Base-by-base conservation (phyloP, 2,888 invertebrate genomes). In the Coelinius sp. region DNA sequence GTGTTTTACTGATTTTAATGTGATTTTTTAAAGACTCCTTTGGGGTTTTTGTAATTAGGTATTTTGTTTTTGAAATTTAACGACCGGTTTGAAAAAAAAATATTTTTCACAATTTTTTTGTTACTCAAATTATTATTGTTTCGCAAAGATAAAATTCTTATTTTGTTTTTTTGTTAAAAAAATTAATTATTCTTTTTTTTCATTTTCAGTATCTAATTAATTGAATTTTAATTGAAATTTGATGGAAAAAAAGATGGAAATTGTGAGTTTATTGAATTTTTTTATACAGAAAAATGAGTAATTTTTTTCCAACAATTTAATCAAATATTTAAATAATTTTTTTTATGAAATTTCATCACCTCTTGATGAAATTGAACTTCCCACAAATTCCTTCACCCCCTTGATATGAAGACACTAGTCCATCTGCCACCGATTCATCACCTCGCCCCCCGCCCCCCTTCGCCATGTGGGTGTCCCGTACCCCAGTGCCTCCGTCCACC, bases 1-100 rank as follows among this genome's bases (percentile, higher is more conserved):
- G 79, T 80, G 78, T 73, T 41, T 56, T 25, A 52, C 44, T n/a
- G 17, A 59, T 59, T 56, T 65, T 53, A 70, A 67, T 53, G 49
- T 56, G 46, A 49, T 49, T 20, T 49, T 49, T 44, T 44, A n/a
- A n/a, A n/a, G 17, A n/a, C 20, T 41, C 49, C 31, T 31, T 25
- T 38, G 41, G 24, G n/a, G 44, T 41, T 38, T 67, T 41, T 24
- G 3, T 20, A 10, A 14, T 44, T 22, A 10, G 7, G 17, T 35
- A 25, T 24, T 27, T 68, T 44, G 25, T 24, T 53, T 25, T 0
- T n/a, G n/a, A 53, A 46, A 17, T 17, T 3, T 22, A n/a, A n/a
- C n/a, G n/a, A n/a, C n/a, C n/a, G n/a, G n/a, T n/a, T n/a, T n/a
- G n/a, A n/a, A n/a, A n/a, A n/a, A n/a, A n/a, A n/a, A n/a, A n/a